Base-by-base conservation (phyloP, 1,140 invertebrate genomes). In the Dreissena rostriformis region DNA sequence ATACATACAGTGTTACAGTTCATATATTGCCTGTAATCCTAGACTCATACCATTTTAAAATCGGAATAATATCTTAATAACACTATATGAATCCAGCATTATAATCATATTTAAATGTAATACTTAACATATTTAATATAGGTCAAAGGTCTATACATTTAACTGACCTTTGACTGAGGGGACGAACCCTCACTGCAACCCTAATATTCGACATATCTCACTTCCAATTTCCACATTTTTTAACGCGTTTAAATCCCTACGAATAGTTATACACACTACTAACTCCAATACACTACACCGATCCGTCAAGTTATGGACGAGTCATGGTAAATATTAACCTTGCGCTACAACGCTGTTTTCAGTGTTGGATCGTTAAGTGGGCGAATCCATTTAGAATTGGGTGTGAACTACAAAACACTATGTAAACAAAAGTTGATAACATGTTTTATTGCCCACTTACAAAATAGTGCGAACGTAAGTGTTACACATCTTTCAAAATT, bases 191-290 rank as follows among this genome's bases (percentile, higher is more conserved):
- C 28, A 80, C 22, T 14, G 77, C 77, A n/a, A 80, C 77, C 39
- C 77, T 55, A 70, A 80, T 80, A 80, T 80, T 80, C 49, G 77
- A 80, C 77, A 80, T 80, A 55, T 68, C 77, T 80, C 68, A 39
- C 39, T 39, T 80, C 77, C 77, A 24, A 80, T 80, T 79, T 80
- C 77, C 55, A 70, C 68, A 66, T 70, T 80, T 53, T 66, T 67
- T 39, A 70, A 28, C 39, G 39, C 70, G 28, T 70, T 80, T 55
- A 76, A 77, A 77, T 77, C 74, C 74, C n/a, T 26, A 14, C 63
- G 39, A 67, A 80, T 80, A 80, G 66, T 53, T 68, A 63, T 57
- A 70, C 61, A 57, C 55, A 67, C 29, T 80, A 70, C 53, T 68
- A 28, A 66, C 66, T 39, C 52, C 77, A 71, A 61, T 61, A 55